Percentiles rank a stretch among this genome's conserved stretches.
Evolutionary conservation across 2,888 invertebrate genomes (phyloP).

Genomic region (Agrotis ipsilon): DNA sequence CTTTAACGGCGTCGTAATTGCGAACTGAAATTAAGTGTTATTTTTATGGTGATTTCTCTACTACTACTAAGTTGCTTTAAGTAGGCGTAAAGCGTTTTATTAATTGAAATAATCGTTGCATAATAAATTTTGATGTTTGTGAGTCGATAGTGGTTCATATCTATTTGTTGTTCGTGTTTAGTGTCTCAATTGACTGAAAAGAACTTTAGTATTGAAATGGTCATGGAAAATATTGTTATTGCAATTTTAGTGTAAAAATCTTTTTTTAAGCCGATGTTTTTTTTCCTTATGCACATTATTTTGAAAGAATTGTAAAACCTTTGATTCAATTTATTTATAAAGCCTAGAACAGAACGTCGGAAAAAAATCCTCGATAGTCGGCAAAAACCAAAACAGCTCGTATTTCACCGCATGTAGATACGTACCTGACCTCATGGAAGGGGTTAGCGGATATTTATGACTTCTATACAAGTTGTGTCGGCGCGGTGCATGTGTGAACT

Average conservation of each 20-base stretch:
- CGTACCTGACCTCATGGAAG: conserved; percentile 78
- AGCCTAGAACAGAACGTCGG: conserved; percentile 16
- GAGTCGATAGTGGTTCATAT: conserved; percentile 47
- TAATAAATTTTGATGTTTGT: conserved; percentile 62
- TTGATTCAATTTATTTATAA: conserved; percentile 22
- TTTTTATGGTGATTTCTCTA: conserved; percentile 91
- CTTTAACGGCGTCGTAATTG: conserved; percentile 89
- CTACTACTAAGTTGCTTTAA: conserved; percentile 90
- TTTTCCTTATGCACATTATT: too few relatives aligned
- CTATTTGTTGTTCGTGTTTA: conserved; percentile 41
- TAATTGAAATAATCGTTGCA: conserved; percentile 84
- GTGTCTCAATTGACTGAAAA: neutral
- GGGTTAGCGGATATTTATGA: conserved; percentile 85
- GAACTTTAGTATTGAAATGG: neutral
- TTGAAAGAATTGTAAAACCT: neutral
- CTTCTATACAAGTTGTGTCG: conserved; percentile 74
- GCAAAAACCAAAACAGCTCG: conserved; percentile 50
- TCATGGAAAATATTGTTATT: neutral
- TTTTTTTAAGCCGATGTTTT: neutral
- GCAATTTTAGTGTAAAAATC: neutral
- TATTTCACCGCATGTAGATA: conserved; percentile 68
- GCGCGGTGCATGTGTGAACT: conserved; percentile 85
- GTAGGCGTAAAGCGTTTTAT: conserved; percentile 89
- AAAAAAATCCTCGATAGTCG: conserved; percentile 37
- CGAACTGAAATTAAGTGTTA: conserved; percentile 91